Base-by-base conservation (phyloP, 23 tunicate genomes). In the Halocynthia aurantium region DNA sequence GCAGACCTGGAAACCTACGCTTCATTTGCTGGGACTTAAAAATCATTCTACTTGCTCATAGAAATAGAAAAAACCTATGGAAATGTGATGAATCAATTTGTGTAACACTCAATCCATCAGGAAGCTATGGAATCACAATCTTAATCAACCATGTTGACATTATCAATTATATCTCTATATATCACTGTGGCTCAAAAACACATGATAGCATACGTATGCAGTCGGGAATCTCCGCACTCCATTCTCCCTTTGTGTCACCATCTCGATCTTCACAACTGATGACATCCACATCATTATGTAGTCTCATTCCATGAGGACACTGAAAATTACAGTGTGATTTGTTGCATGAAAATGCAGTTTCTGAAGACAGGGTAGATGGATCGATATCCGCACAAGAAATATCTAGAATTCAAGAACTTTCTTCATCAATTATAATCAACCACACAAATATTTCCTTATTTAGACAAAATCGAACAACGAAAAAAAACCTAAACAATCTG, bases 261-360 rank as follows among this genome's bases (percentile, higher is more conserved):
- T 65, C 10, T 65, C 49, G 19, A 65, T 65, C 70, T 5, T 65
- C 70, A 65, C 70, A 65, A 20, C 22, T 65, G 31, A 65, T 40
- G 17, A 15, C 19, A 10, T 65, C 70, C 19, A 49, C 10, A 49
- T 49, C 70, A 65, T 49, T 49, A 15, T 20, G 49, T 15, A 65
- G 31, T 65, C 49, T 65, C 10, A 49, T 65, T 10, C 70, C 70
- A 65, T 65, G 49, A 65, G 22, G 49, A 65, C 70, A 65, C 22
- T 65, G 31, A 65, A 65, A 65, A 10, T 11, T 10, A 15, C 70
- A 65, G 44, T 31, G 44, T 31, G 44, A 31, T 31, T 4, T 4
- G 44, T 31, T 31, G 44, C 44, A 31, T 4, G 44, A 31, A 31
- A 31, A 31, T 1, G 44, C 44, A 31, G 44, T 31, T 31, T 31